Percentiles rank a stretch among this genome's conserved stretches.
Evolutionary conservation across 2,797 vertebrate genomes (phyloP).

Genomic region (Mareca penelope): DNA sequence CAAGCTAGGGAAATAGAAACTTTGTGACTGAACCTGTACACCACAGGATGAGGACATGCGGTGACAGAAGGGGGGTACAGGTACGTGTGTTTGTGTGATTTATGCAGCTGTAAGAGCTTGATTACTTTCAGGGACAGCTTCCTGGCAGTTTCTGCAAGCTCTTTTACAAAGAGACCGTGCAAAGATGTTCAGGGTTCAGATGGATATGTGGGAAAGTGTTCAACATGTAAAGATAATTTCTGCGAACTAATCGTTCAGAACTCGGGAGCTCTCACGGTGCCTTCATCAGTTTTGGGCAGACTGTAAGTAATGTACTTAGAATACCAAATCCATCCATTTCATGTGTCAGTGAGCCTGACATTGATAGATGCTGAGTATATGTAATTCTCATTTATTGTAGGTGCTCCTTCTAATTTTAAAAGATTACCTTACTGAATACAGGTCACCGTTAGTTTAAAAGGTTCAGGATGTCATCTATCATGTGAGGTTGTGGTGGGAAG

Average conservation of each 20-base stretch:
- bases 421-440: background rate
- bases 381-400: background rate
- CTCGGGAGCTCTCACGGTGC: background rate
- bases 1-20: background rate
- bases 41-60: background rate
- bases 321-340: background rate
- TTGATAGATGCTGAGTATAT: background rate
- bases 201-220: background rate
- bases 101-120: background rate
- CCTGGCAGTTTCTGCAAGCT: background rate
- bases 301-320: background rate
- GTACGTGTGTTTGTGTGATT: background rate
- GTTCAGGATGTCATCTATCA: background rate
- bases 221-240: background rate
- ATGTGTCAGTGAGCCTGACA: background rate
- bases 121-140: background rate
- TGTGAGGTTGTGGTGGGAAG: background rate
- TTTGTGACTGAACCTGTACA: background rate
- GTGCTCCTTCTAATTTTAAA: background rate
- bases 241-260: accelerated
- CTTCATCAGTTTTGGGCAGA: background rate
- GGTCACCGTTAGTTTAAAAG: background rate
- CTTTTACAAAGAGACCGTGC: background rate
- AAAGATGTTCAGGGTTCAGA: background rate
- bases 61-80: background rate